phyloP scores from a whole-genome alignment of 2,113 vertebrate species.

The Prinia subflava region DNA sequence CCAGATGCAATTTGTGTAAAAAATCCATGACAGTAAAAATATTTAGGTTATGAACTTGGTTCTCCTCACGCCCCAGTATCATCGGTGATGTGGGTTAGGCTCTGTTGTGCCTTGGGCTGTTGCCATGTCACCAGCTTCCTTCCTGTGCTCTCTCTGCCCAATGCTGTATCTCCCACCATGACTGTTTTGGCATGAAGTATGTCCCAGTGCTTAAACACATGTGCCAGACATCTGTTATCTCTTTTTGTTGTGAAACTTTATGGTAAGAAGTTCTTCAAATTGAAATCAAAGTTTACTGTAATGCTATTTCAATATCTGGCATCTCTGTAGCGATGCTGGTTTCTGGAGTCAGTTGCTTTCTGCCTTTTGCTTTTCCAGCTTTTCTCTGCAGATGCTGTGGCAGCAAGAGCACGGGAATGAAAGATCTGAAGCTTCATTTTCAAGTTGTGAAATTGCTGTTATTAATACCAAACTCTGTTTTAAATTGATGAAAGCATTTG shows the following conservation, averaged over 20 bases:
- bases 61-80: fast-evolving
- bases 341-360: not conserved
- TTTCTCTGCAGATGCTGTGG: not conserved
- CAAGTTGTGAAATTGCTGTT: not conserved
- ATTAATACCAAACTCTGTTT: not conserved
- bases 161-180: fast-evolving
- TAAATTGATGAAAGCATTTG: not conserved
- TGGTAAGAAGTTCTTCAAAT: not conserved
- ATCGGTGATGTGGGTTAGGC: not conserved
- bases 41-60: not conserved
- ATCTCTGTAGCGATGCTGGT: not conserved
- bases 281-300: not conserved
- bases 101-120: not conserved
- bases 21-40: not conserved
- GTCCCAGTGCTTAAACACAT: not conserved
- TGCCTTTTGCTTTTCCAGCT: not conserved
- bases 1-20: not conserved
- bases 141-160: not conserved
- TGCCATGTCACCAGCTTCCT: not conserved
- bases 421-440: not conserved
- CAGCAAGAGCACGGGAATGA: not conserved
- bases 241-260: not conserved
- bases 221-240: not conserved
- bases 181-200: not conserved
- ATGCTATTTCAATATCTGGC: not conserved